A percentile compares a stretch with the other conserved stretches of the same genome.
These are phyloP conservation scores for Calypte anna DNA, from an alignment of 2,113 vertebrate genomes.

Conservation along the genomic window DNA sequence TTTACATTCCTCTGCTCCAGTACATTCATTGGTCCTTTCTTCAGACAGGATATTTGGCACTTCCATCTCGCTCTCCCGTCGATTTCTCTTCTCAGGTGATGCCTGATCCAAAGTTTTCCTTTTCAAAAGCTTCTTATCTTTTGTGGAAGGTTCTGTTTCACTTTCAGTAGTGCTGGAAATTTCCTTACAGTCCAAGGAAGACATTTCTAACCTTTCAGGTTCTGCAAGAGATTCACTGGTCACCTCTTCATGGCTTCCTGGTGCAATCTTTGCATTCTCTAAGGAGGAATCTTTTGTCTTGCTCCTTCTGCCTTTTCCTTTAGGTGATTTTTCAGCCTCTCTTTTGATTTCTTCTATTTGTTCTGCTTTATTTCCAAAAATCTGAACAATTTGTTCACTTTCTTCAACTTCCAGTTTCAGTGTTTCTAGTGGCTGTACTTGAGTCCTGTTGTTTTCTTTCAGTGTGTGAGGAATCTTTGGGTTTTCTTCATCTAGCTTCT, in stretches of 20 bases:
- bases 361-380: conserved; percentile 76
- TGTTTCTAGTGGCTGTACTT: conserved; percentile 72
- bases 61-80: conserved; percentile 81
- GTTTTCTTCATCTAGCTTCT: conserved; percentile 73
- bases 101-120: conserved; percentile 85
- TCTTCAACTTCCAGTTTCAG: conserved; percentile 77
- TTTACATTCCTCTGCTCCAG: conserved; percentile 58
- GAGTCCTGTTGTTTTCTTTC: conserved; percentile 77
- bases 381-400: conserved; percentile 76
- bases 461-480: conserved; percentile 75
- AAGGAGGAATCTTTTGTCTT: conserved; percentile 79
- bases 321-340: conserved; percentile 84
- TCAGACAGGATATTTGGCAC: conserved; percentile 70
- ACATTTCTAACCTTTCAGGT: conserved; percentile 65
- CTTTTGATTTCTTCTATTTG: conserved; percentile 75
- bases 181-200: conserved; percentile 74
- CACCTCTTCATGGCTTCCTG: conserved; percentile 68
- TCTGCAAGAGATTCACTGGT: conserved; percentile 66
- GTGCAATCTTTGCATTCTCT: conserved; percentile 76
- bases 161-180: conserved; percentile 65
- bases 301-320: conserved; percentile 83
- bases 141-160: conserved; percentile 84
- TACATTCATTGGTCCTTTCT: conserved; percentile 75
- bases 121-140: conserved; percentile 83
- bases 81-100: conserved; percentile 84